Conservation (phyloP, 2,888 invertebrate genomes). For the Caenorhabditis drosophilae region DNA sequence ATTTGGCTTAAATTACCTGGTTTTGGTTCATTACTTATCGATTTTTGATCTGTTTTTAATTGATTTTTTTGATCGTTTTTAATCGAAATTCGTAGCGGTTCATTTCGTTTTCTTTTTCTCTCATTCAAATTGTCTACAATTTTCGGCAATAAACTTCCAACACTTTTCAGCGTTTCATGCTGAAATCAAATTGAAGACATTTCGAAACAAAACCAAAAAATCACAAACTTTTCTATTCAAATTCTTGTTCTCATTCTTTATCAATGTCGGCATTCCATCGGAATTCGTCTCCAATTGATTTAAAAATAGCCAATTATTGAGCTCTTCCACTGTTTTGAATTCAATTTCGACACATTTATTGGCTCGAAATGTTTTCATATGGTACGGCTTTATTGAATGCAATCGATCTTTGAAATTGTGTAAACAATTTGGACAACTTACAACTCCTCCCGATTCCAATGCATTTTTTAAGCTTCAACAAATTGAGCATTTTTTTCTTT, state of each 20-base stretch:
- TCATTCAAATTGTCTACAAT: too few species aligned
- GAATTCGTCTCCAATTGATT: conserved; percentile 35
- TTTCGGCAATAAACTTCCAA: too few species aligned
- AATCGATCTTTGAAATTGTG: conserved; percentile 34
- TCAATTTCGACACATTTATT: conserved; percentile 28
- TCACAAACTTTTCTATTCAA: not conserved
- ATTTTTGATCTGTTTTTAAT: not conserved
- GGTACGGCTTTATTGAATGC: conserved; percentile 12
- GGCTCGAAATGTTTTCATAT: conserved; percentile 28
- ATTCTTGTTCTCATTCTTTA: conserved; percentile 7
- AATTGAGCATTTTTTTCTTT: not conserved
- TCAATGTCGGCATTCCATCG: conserved; percentile 33
- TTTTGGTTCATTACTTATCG: not conserved
- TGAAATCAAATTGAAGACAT: not conserved
- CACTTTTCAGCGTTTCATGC: conserved; percentile 8
- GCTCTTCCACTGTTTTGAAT: conserved; percentile 14
- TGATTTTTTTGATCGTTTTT: not conserved
- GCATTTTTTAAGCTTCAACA: conserved; percentile 20
- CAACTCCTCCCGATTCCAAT: conserved; percentile 7
- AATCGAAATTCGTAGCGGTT: too few species aligned
- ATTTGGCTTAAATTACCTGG: too few species aligned
- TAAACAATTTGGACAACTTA: conserved; percentile 27
- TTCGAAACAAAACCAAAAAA: not conserved
- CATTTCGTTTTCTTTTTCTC: too few species aligned
- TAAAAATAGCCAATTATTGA: conserved; percentile 25